These are phyloP conservation scores for Pithys albifrons DNA, from an alignment of 2,113 vertebrate species.

Conservation along the genomic window DNA sequence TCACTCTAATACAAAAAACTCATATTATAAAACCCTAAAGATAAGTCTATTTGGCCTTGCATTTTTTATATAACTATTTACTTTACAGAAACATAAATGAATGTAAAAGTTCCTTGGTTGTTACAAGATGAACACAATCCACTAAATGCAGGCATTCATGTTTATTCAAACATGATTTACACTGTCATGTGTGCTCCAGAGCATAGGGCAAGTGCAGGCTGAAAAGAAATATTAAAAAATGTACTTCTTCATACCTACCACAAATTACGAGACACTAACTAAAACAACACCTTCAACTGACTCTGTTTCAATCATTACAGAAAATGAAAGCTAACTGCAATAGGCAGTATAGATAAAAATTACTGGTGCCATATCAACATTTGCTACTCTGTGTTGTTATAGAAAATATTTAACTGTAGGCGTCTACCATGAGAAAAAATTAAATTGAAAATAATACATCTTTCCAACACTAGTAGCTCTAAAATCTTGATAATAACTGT, in stretches of 20 bases:
- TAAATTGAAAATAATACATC: background rate
- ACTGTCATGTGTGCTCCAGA: background rate
- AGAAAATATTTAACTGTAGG: background rate
- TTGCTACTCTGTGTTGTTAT: slow-evolving; percentile 6
- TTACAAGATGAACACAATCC: background rate
- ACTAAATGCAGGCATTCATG: background rate
- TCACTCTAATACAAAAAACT: background rate
- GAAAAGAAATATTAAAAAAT: slow-evolving; percentile 58
- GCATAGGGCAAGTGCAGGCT: background rate
- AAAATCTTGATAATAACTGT: background rate
- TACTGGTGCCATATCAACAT: slow-evolving; percentile 13
- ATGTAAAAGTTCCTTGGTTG: background rate
- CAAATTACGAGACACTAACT: slow-evolving; percentile 49
- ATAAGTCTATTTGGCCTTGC: background rate
- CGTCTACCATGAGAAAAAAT: background rate
- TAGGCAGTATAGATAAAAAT: background rate
- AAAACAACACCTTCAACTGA: slow-evolving; percentile 54
- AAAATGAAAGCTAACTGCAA: slow-evolving; percentile 41
- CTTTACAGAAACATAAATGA: background rate
- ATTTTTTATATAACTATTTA: background rate
- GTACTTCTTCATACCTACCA: slow-evolving; percentile 31
- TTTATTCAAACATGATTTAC: slow-evolving; percentile 7
- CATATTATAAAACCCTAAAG: background rate
- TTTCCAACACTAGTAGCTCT: background rate
- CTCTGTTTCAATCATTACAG: slow-evolving; percentile 52